phyloP scores from a whole-genome alignment of 2,888 invertebrate genomes.

The Zaprionus bogoriensis region DNA sequence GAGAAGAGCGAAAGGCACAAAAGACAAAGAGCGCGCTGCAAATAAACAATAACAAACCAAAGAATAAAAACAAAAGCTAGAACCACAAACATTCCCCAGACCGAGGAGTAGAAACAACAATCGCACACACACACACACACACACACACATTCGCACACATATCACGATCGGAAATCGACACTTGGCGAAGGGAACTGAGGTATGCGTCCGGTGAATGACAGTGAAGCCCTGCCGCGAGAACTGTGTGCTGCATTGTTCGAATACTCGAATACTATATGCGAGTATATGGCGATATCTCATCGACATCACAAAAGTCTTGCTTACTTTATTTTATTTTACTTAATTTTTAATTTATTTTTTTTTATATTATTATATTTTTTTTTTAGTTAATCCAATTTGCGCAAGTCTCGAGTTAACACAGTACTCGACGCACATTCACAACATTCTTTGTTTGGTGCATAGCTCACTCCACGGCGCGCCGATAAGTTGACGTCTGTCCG shows the following conservation, averaged over 20 bases:
- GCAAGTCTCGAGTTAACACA: constrained; percentile 16
- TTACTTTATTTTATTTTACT: too few relatives aligned
- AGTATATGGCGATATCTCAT: too few relatives aligned
- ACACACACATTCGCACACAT: neutral
- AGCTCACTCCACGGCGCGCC: constrained; percentile 20
- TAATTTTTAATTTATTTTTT: neutral
- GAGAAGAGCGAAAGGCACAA: too few relatives aligned
- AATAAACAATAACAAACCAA: neutral
- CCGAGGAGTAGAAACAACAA: too few relatives aligned
- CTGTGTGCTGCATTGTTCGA: too few relatives aligned
- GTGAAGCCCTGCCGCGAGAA: neutral
- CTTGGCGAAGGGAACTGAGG: neutral
- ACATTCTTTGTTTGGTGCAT: constrained; percentile 22
- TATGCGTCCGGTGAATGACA: neutral
- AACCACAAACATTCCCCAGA: constrained; percentile 3
- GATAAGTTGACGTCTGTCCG: constrained; percentile 13
- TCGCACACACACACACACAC: neutral
- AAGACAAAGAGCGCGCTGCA: neutral
- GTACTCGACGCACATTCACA: neutral
- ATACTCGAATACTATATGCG: too few relatives aligned
- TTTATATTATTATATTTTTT: neutral
- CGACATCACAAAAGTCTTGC: too few relatives aligned
- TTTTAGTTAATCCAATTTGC: too few relatives aligned
- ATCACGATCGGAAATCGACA: neutral
- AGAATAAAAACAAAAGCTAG: neutral